A percentile compares a stretch with the other conserved stretches of the same genome.
phyloP scores from a whole-genome alignment of 2,113 vertebrate species.

The Corythornis vintsioides region DNA sequence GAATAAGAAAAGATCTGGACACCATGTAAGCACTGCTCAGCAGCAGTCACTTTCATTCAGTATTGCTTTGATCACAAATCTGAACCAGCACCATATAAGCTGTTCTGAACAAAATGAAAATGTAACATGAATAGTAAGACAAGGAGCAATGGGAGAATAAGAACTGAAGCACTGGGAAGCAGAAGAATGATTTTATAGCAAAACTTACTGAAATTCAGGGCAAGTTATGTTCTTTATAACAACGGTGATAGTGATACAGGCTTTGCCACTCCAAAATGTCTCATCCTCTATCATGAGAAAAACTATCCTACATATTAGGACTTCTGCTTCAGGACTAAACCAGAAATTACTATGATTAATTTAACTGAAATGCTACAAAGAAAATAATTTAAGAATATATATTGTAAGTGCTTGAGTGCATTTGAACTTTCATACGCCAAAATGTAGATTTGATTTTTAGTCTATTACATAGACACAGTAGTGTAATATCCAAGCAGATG shows the following conservation, averaged over 20 bases:
- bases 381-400: neutral
- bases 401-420: neutral
- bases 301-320: neutral
- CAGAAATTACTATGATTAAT: neutral
- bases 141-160: neutral
- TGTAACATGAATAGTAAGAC: neutral
- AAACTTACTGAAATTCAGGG: neutral
- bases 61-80: neutral
- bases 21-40: neutral
- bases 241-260: neutral
- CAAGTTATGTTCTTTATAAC: neutral
- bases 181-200: neutral
- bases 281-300: neutral
- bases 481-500: neutral
- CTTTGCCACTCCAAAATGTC: neutral
- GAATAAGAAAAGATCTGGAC: neutral
- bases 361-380: neutral
- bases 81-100: neutral
- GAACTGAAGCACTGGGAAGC: neutral
- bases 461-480: neutral
- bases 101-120: neutral
- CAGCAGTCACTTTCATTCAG: neutral
- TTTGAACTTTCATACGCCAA: neutral
- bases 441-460: neutral
- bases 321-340: neutral